Conservation (phyloP, 2,797 vertebrate genomes). For the Gymnopithys bicolor region DNA sequence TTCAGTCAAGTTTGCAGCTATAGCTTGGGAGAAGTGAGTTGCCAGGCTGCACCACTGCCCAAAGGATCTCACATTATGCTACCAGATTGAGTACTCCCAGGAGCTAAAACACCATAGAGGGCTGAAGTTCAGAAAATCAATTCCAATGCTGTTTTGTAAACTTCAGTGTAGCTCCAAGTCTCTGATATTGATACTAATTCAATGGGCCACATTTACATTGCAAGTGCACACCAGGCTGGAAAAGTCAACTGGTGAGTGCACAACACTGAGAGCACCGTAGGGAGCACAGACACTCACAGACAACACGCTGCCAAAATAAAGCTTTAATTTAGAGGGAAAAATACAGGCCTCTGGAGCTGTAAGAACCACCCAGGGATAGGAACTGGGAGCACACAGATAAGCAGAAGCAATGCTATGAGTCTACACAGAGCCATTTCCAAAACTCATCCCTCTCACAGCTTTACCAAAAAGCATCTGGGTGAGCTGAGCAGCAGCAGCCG, state of each 20-base stretch:
- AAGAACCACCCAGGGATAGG: neutral
- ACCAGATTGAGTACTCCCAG: neutral
- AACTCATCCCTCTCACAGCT: neutral
- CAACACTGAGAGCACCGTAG: accelerated
- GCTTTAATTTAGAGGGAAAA: neutral
- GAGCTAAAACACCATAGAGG: neutral
- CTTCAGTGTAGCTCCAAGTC: neutral
- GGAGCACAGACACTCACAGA: neutral
- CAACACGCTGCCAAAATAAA: neutral
- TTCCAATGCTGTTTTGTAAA: neutral
- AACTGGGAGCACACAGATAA: neutral
- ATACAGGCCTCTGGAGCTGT: neutral
- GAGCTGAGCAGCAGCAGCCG: neutral
- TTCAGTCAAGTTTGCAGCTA: neutral
- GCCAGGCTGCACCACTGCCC: neutral
- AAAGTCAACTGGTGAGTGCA: neutral
- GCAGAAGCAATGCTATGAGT: neutral
- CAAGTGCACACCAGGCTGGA: neutral
- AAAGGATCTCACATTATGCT: neutral
- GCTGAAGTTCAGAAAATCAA: constrained; percentile 11
- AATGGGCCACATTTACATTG: neutral
- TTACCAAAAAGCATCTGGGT: neutral
- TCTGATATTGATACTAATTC: neutral
- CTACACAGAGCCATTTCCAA: neutral
- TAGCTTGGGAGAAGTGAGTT: neutral